phyloP scores from a whole-genome alignment of 1,140 invertebrate genomes.

The Scylla paramamosain region DNA sequence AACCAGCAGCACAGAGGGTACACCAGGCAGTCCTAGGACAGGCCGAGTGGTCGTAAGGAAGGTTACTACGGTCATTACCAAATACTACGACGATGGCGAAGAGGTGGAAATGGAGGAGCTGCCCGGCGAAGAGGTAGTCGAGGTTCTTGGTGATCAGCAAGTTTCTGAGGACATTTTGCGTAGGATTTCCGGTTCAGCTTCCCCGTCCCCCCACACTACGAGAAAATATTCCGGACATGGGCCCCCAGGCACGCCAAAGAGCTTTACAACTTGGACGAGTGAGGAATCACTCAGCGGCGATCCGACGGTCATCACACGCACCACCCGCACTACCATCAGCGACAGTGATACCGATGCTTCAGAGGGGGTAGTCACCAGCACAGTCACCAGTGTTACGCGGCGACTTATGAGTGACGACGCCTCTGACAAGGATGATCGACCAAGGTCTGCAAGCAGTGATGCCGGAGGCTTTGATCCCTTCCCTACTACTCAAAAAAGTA shows the following conservation, averaged over 20 bases:
- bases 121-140: constrained; percentile 76
- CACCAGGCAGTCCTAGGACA: constrained; percentile 76
- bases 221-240: constrained; percentile 64
- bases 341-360: constrained; percentile 68
- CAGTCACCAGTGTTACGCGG: constrained; percentile 53
- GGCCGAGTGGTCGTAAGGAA: constrained; percentile 76
- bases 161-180: constrained; percentile 75
- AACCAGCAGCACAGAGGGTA: constrained; percentile 72
- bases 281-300: constrained; percentile 73
- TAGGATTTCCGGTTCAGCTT: constrained; percentile 75
- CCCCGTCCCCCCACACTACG: constrained; percentile 67
- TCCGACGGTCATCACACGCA: constrained; percentile 69
- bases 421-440: constrained; percentile 59
- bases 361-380: constrained; percentile 52
- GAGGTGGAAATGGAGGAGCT: constrained; percentile 77
- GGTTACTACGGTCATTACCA: constrained; percentile 77
- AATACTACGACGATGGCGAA: constrained; percentile 77
- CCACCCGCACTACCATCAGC: constrained; percentile 64
- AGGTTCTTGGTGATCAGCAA: constrained; percentile 75
- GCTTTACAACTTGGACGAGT: constrained; percentile 69
- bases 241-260: constrained; percentile 49
- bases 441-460: constrained; percentile 63
- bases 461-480: constrained; percentile 43
- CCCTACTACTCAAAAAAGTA: not conserved
- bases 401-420: constrained; percentile 61